These are phyloP conservation scores for Acheta domesticus DNA, from an alignment of 2,888 invertebrate species.

Conservation along the genomic window DNA sequence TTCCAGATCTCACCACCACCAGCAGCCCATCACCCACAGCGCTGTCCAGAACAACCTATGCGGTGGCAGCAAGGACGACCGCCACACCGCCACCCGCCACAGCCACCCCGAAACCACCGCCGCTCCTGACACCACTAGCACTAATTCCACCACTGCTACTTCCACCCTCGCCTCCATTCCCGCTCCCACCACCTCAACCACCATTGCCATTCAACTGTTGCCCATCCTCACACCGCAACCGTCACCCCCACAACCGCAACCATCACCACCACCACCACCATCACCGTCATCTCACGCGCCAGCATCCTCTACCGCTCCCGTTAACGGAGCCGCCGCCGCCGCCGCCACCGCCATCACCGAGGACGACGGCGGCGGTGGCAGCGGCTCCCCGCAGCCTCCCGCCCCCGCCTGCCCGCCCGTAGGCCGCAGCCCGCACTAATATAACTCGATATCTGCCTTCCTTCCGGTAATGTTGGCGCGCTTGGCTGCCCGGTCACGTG, in stretches of 20 bases:
- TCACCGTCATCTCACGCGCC: neutral
- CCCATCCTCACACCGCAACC: neutral
- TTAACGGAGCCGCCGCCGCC: no score
- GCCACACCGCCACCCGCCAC: no score
- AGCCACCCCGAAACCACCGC: no score
- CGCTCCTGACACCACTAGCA: no score
- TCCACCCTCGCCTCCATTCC: no score
- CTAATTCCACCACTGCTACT: no score
- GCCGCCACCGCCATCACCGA: no score
- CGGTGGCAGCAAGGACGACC: no score
- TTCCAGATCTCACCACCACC: no score
- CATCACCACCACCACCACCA: neutral
- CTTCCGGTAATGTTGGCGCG: conserved; percentile 18
- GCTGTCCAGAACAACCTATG: no score
- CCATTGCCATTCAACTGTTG: neutral
- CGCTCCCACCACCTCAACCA: no score
- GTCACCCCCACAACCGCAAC: neutral
- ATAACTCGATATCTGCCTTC: conserved; percentile 5
- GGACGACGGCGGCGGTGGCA: neutral
- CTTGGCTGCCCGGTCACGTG: conserved; percentile 18
- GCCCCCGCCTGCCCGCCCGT: neutral
- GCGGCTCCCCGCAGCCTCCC: neutral
- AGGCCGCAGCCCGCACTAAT: neutral
- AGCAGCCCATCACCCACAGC: no score
- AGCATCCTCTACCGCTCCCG: neutral